Evolutionary conservation across 2,797 vertebrate species (phyloP).

Genomic region (Falco peregrinus): DNA sequence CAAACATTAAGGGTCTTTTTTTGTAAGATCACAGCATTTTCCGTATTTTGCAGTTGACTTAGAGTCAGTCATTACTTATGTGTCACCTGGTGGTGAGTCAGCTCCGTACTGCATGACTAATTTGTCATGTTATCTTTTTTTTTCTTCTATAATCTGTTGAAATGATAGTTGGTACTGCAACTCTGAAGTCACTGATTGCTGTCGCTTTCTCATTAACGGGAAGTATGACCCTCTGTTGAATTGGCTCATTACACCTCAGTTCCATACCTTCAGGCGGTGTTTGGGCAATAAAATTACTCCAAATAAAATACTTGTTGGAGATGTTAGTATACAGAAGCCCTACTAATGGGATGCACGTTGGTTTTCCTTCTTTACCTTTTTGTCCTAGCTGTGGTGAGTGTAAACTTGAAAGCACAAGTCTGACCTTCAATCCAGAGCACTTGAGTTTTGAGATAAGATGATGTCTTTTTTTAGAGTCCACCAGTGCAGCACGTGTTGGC

Average conservation of each 20-base stretch:
- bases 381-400: background rate
- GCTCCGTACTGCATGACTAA: background rate
- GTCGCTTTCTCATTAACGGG: background rate
- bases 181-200: background rate
- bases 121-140: background rate
- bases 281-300: background rate
- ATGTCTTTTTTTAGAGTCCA: background rate
- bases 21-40: background rate
- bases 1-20: background rate
- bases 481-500: fast-evolving
- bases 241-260: background rate
- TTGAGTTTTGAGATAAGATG: background rate
- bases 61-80: background rate
- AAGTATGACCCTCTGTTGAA: background rate
- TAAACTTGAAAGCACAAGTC: background rate
- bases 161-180: background rate
- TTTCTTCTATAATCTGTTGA: background rate
- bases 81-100: background rate
- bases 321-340: background rate
- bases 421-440: background rate
- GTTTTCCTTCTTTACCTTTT: background rate
- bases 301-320: background rate
- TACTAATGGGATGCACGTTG: background rate
- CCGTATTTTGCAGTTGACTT: background rate
- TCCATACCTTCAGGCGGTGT: background rate